Evolutionary conservation across 1,140 invertebrate species (phyloP), one percentile per base, ranked within the genome.

Genomic region (Procambarus clarkii): DNA sequence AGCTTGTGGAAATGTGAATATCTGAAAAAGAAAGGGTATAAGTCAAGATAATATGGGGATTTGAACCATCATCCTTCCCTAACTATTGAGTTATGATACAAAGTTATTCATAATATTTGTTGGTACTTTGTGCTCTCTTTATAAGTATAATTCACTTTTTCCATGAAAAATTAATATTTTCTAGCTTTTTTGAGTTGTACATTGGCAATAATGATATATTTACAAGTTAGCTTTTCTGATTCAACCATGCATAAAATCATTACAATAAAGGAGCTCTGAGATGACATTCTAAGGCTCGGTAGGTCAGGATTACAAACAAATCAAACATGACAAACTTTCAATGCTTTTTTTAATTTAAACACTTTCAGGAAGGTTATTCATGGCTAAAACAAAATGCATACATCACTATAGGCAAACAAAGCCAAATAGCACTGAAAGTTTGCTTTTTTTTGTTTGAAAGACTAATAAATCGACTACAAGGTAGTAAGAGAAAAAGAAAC

Each of bases 11-110:
- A 82, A 45, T 83, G 48, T 76, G 9, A 48, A 46, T 58, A 21
- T 48, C 89, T 91, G 74, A 79, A 85, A 85, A 58, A 54, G 54
- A 91, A 80, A 79, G 60, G 50, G 58, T 54, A 86, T 91, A 91
- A 46, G 81, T 84, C 46, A 21, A 69, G 24, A 76, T 54, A 71
- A 78, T 60, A 64, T 77, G 50, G 89, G 89, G 50, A 64, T 64
- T 79, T 88, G 86, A 91, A 85, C 89, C 89, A 84, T 85, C 82
- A 83, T 58, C 60, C 24, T 85, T 81, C 78, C 89, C 83, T 91
- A 80, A 78, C 88, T 84, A 88, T 69, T 84, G 48, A 84, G 85
- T 48, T 90, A 76, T 83, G 60, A 88, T 76, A 83, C 60, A 88
- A 83, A 54, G 50, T 82, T 44, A 87, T 60, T 89, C 87, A 89